Percentiles rank a stretch among this genome's conserved stretches.
Evolutionary conservation across 1,140 invertebrate genomes (phyloP).

Genomic region (Hylaeus volcanicus): DNA sequence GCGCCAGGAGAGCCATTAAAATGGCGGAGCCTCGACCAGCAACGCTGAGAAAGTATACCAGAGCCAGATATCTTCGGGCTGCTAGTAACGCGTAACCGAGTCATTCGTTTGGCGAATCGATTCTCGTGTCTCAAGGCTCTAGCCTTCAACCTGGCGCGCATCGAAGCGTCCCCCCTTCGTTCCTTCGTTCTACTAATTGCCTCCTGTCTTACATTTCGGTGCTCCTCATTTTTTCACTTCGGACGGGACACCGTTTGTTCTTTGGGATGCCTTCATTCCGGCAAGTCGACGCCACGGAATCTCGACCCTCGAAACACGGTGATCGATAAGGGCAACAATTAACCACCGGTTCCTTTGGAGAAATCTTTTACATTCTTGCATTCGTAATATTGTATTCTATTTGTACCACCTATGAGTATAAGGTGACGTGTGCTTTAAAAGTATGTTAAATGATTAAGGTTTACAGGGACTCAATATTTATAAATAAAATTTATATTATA

Average conservation of each 20-base stretch:
- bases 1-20: conserved; percentile 62
- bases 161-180: conserved; percentile 16
- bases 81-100: conserved; percentile 61
- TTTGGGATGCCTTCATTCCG: not conserved
- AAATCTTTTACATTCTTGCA: too few species aligned
- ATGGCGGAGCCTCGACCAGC: conserved; percentile 44
- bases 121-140: conserved; percentile 54
- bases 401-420: too few species aligned
- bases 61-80: conserved; percentile 45
- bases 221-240: conserved; percentile 25
- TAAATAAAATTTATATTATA: too few species aligned
- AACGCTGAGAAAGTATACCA: conserved; percentile 45
- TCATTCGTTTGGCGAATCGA: conserved; percentile 73
- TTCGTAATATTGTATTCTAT: too few species aligned
- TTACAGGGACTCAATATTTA: too few species aligned
- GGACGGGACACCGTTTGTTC: not conserved
- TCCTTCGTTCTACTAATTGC: conserved; percentile 52
- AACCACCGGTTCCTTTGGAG: too few species aligned
- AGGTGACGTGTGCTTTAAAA: too few species aligned
- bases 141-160: not conserved
- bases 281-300: not conserved
- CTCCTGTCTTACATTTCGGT: conserved; percentile 22
- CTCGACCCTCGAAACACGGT: too few species aligned
- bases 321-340: too few species aligned
- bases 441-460: too few species aligned